These are phyloP conservation scores for Crenichthys baileyi DNA, from an alignment of 2,797 vertebrate genomes.

Conservation along the genomic window DNA sequence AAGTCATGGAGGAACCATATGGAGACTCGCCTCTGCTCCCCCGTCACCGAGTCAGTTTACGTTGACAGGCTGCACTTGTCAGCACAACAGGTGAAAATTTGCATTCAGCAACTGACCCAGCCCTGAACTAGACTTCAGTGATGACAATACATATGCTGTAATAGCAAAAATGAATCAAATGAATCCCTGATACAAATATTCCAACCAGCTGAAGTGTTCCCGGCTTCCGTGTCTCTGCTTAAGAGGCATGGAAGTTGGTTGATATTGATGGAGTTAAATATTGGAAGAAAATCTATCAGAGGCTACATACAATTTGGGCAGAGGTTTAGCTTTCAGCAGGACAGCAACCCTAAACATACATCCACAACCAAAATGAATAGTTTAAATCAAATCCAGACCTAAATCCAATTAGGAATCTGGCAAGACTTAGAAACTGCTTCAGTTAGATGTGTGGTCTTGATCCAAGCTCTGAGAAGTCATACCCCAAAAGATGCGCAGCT, in stretches of 20 bases:
- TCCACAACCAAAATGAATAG: neutral
- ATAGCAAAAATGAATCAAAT: constrained; percentile 35
- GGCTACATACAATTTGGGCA: neutral
- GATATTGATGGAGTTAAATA: neutral
- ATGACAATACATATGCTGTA: constrained; percentile 42
- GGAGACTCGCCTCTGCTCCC: constrained; percentile 65
- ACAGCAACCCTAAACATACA: neutral
- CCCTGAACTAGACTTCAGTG: constrained; percentile 60
- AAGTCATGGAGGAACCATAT: constrained; percentile 77
- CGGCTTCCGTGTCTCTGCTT: neutral
- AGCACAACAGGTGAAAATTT: constrained; percentile 75
- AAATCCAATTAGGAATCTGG: neutral
- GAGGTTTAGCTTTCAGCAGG: neutral
- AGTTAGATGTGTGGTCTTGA: neutral
- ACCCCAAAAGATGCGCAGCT: neutral
- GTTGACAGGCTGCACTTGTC: constrained; percentile 72
- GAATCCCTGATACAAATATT: constrained; percentile 43
- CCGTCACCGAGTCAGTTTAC: constrained; percentile 37
- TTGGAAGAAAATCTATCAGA: neutral
- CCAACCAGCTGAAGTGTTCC: constrained; percentile 41
- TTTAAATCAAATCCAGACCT: neutral
- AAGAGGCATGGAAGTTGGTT: neutral
- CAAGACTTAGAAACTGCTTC: neutral
- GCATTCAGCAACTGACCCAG: constrained; percentile 44
- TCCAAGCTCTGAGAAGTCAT: neutral